Evolutionary conservation across 2,888 invertebrate genomes (phyloP), one percentile per base, ranked within the genome.

Genomic region (Protonemura montana): DNA sequence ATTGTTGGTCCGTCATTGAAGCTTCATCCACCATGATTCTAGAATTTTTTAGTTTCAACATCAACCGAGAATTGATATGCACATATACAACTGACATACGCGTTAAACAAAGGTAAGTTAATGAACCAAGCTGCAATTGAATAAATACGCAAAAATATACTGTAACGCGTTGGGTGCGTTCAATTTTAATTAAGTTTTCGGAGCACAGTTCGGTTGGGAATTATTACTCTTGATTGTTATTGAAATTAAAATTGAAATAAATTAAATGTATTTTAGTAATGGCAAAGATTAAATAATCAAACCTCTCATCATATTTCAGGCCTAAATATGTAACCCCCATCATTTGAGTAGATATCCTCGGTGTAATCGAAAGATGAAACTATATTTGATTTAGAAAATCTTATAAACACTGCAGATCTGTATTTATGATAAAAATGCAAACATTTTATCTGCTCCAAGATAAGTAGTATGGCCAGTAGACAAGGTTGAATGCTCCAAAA

Each of bases 401-500:
- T 35, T 10, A 3, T 35, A 35, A 35, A 35, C 35, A 35, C 10
- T 35, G 35, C 35, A 10, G 10, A 10, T 10, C 10, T 35, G 3
- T 35, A 3, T 10, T 59, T 21, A 10, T 59, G 59, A 59, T 59
- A 21, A 59, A 3, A 59, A 21, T 13, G 13, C 59, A 59, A 21
- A 59, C 78, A 78, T 26, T 78, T 78, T 13, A 78, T 78, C n/a
- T 78, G 28, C 78, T 78, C 78, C 78, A 88, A 21, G 87, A 86
- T 41, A 90, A 88, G 87, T 92, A 92, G 89, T 92, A 92, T 7
- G 91, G 90, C 92, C 92, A 92, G 89, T 92, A 92, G 87, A 91
- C 89, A 78, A 91, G 88, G 88, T 92, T 92, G 89, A 92, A 92
- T 78, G 91, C 87, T 80, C 90, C 90, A 88, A 92, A 92, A 21